Evolutionary conservation across 2,113 vertebrate genomes (phyloP).

Genomic region (Rhinichthys klamathensis): DNA sequence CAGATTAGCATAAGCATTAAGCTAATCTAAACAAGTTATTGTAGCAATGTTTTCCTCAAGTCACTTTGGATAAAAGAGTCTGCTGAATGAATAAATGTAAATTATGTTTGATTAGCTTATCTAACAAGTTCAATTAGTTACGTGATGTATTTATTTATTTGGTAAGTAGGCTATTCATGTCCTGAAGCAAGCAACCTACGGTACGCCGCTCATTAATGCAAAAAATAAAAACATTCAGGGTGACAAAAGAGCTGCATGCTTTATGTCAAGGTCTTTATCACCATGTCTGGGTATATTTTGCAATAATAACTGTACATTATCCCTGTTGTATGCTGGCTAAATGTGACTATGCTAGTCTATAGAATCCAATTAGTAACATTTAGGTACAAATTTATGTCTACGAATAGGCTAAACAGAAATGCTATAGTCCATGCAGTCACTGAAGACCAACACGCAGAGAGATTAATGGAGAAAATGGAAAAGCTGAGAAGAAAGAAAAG

Average conservation of each 20-base stretch:
- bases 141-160: neutral
- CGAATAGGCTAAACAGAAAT: neutral
- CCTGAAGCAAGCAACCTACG: neutral
- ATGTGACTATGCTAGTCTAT: neutral
- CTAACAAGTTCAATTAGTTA: neutral
- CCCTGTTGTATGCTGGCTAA: neutral
- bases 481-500: neutral
- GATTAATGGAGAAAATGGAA: conserved; percentile 19
- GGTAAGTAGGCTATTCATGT: too few relatives aligned
- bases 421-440: neutral
- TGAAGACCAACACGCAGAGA: neutral
- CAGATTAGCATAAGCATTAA: neutral
- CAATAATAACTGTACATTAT: neutral
- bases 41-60: neutral
- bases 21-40: neutral
- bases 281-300: neutral
- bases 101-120: neutral
- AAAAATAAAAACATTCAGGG: neutral
- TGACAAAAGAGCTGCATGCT: neutral
- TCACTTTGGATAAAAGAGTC: neutral
- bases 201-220: neutral
- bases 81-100: neutral
- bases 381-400: neutral
- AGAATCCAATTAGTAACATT: neutral
- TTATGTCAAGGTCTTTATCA: neutral